phyloP scores from a whole-genome alignment of 2,888 invertebrate species.

The Eubasilissa splendida region DNA sequence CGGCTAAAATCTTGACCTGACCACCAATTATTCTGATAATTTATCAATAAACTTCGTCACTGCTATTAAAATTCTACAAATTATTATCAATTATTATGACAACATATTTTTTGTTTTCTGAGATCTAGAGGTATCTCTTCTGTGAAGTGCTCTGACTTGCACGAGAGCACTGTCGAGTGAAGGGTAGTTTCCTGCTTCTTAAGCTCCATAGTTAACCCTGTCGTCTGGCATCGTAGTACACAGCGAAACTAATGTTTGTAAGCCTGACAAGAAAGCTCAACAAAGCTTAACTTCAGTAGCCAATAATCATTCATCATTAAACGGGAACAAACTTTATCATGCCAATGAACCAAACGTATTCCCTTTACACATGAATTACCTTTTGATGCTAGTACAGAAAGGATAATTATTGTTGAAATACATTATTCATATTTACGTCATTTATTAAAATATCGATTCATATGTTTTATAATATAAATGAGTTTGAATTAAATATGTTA shows the following conservation, averaged over 20 bases:
- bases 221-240: constrained; percentile 10
- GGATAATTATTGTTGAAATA: not conserved
- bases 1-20: too few species aligned
- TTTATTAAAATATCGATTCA: not conserved
- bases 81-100: too few species aligned
- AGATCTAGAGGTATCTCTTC: too few species aligned
- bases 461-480: not conserved
- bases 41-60: too few species aligned
- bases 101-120: too few species aligned
- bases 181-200: constrained; percentile 13
- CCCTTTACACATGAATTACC: constrained; percentile 13
- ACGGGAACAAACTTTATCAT: constrained; percentile 45
- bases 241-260: constrained; percentile 40
- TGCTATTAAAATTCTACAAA: too few species aligned
- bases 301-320: constrained; percentile 52
- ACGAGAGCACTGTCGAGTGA: not conserved
- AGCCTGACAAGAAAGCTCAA: constrained; percentile 22
- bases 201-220: constrained; percentile 35
- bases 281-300: constrained; percentile 38
- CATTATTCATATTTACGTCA: not conserved
- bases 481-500: not conserved
- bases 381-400: constrained; percentile 13
- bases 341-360: constrained; percentile 39
- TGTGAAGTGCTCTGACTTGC: not conserved
- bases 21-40: too few species aligned